Conservation (phyloP, 2,797 vertebrate genomes). For the Sorex maritimensis region DNA sequence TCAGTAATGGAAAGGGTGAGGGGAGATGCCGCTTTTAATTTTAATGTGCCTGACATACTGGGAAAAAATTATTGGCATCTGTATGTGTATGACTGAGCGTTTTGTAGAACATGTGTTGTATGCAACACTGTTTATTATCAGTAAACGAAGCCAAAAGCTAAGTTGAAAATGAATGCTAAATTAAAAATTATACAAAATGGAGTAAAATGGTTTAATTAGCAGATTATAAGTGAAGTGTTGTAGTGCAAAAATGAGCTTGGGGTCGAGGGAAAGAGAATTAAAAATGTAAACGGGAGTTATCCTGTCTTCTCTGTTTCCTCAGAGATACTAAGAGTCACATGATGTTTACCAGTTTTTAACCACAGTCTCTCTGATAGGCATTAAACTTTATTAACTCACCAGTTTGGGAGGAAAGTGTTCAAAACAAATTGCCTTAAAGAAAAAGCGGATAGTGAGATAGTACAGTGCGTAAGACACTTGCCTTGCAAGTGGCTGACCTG, state of each 20-base stretch:
- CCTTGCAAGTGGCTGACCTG: no score
- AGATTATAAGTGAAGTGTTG: slow-evolving; percentile 90
- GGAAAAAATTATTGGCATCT: slow-evolving; percentile 90
- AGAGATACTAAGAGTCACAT: slow-evolving; percentile 85
- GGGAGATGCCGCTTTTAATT: slow-evolving; percentile 88
- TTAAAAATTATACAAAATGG: slow-evolving; percentile 93
- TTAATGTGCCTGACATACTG: slow-evolving; percentile 89
- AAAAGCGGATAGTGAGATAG: slow-evolving; percentile 73
- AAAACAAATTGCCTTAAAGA: slow-evolving; percentile 87
- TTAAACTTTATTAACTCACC: slow-evolving; percentile 88
- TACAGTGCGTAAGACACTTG: not conserved
- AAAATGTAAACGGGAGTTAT: slow-evolving; percentile 83
- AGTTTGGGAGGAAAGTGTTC: slow-evolving; percentile 87
- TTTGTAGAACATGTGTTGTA: slow-evolving; percentile 91
- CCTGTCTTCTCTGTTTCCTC: slow-evolving; percentile 84
- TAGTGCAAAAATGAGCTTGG: slow-evolving; percentile 88
- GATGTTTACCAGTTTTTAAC: slow-evolving; percentile 89
- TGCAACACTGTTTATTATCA: slow-evolving; percentile 92
- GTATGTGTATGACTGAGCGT: slow-evolving; percentile 90
- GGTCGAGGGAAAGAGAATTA: slow-evolving; percentile 82
- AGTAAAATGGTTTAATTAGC: slow-evolving; percentile 93
- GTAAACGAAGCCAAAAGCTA: slow-evolving; percentile 93
- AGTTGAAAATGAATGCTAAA: slow-evolving; percentile 93
- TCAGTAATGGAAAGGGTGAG: slow-evolving; percentile 88
- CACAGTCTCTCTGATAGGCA: slow-evolving; percentile 84